phyloP scores from a whole-genome alignment of 2,797 vertebrate genomes.

The Eospalax fontanierii region DNA sequence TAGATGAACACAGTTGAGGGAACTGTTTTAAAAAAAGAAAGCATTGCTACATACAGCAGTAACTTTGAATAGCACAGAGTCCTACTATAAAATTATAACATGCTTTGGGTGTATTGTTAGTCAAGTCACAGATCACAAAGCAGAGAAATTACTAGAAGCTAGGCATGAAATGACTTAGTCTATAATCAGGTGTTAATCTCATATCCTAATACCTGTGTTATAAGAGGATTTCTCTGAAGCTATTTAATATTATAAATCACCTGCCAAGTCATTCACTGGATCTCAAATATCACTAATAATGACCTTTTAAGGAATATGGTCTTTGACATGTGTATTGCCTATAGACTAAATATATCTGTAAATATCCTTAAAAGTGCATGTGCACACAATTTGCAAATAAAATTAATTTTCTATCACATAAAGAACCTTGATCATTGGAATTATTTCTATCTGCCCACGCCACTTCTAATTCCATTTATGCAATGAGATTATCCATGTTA shows the following conservation, averaged over 20 bases:
- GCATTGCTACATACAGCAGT: not conserved
- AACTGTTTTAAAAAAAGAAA: not conserved
- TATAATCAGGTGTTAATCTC: constrained; percentile 69
- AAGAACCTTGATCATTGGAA: constrained; percentile 20
- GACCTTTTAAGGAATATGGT: not conserved
- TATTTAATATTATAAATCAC: constrained; percentile 64
- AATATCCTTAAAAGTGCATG: not conserved
- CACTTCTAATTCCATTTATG: constrained; percentile 47
- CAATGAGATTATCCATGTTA: constrained; percentile 72
- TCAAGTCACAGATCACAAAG: constrained; percentile 38
- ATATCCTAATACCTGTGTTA: not conserved
- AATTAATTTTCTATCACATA: constrained; percentile 36
- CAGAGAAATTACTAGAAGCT: constrained; percentile 64
- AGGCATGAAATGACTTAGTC: constrained; percentile 48
- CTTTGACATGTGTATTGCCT: not conserved
- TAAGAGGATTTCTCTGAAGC: constrained; percentile 72
- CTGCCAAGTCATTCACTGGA: not conserved
- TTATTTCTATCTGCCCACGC: constrained; percentile 48
- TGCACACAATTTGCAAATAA: constrained; percentile 21
- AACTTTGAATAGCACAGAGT: not conserved
- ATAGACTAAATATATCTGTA: not conserved
- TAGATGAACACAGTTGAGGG: not conserved
- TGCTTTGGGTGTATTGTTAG: not conserved
- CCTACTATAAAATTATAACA: not conserved
- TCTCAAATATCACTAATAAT: constrained; percentile 18